These are phyloP conservation scores for Sarcophaga carnaria DNA, from an alignment of 2,888 invertebrate species.

Conservation along the genomic window DNA sequence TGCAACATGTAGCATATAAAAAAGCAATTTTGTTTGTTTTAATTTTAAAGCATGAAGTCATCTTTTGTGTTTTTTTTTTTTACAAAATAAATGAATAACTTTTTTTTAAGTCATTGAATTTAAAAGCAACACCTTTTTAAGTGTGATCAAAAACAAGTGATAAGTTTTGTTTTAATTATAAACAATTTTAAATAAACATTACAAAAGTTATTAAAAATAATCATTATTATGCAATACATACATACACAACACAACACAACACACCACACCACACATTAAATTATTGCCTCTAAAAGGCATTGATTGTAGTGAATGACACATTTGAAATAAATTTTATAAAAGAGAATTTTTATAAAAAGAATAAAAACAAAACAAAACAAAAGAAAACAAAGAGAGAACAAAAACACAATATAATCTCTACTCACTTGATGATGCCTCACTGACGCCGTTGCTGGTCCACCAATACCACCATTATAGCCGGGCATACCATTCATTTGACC, in stretches of 20 bases:
- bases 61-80: slow-evolving; percentile 33
- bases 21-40: slow-evolving; percentile 36
- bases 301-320: slow-evolving; percentile 29
- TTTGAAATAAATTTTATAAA: slow-evolving; percentile 15
- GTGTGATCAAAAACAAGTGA: slow-evolving; percentile 60
- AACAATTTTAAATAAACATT: slow-evolving; percentile 60
- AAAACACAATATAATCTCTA: slow-evolving; percentile 65
- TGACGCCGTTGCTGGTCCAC: slow-evolving; percentile 73
- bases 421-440: slow-evolving; percentile 82
- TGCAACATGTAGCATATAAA: slow-evolving; percentile 57
- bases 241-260: too few relatives aligned
- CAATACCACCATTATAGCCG: slow-evolving; percentile 73
- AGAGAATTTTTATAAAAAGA: slow-evolving; percentile 16
- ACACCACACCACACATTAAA: too few relatives aligned
- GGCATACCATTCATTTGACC: slow-evolving; percentile 79
- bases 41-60: slow-evolving; percentile 61
- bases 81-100: background rate
- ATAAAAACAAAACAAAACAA: background rate
- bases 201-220: slow-evolving; percentile 49
- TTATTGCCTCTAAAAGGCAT: slow-evolving; percentile 46
- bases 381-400: background rate
- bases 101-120: background rate
- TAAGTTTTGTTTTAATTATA: slow-evolving; percentile 64
- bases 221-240: slow-evolving; percentile 18
- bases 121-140: slow-evolving; percentile 58